Evolutionary conservation across 1,140 invertebrate genomes (phyloP), one percentile per base, ranked within the genome.

Genomic region (Drosophila ficusphila): DNA sequence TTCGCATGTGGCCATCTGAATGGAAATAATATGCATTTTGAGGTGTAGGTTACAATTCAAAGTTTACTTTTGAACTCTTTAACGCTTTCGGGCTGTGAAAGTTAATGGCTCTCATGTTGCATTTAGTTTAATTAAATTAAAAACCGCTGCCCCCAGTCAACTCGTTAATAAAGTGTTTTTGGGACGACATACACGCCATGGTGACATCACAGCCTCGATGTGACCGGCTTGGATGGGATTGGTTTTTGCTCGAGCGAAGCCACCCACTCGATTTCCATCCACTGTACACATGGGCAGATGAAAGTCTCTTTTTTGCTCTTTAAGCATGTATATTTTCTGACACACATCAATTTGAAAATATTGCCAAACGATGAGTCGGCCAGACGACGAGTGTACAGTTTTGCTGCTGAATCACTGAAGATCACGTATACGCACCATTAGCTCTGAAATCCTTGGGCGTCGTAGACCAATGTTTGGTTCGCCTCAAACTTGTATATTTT

Each of bases 351-450:
- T 53, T 73, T 62, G 38, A 61, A 74, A 65, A 73, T 67, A 67
- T 83, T 78, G 77, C 64, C 44, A 85, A 76, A 76, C 60, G 72
- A 85, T 85, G 79, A 86, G 48, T 86, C 76, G 67, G 36, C 29
- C 46, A 36, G 41, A 16, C 29, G 36, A 7, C 34, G 25, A 49
- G 34, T 25, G 58, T 65, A 65, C 61, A 65, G 48, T 71, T 27
- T 14, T 25, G 25, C 18, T 4, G 61, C 79, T 85, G 81, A 86
- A 57, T 85, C 81, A 85, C 53, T 72, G 47, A 86, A 81, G 76
- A 85, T 76, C 61, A 68, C 54, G 72, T 75, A 75, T 85, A 85
- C 81, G 81, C 82, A 85, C 81, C 81, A 77, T 86, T 76, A 64
- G 72, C 68, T 69, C 44, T 76, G 46, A 88, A 85, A 85, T 88